These are phyloP conservation scores for Amazona vittata DNA, from an alignment of 2,113 vertebrate species.

Conservation along the genomic window DNA sequence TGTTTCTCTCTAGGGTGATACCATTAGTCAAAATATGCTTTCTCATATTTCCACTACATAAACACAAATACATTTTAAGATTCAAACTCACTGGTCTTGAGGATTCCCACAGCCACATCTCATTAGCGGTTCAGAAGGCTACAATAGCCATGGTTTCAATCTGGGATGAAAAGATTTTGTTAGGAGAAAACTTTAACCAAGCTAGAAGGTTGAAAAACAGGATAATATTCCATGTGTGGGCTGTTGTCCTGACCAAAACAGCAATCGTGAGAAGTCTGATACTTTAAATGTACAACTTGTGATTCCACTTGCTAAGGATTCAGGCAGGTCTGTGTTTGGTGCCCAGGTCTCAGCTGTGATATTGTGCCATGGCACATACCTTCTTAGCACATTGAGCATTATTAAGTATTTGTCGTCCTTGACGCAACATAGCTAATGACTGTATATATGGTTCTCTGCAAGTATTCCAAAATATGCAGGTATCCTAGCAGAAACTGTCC, in stretches of 20 bases:
- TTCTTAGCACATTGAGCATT: too few relatives aligned
- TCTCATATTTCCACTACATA: conserved; percentile 72
- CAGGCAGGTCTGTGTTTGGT: not conserved
- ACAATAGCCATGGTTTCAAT: conserved; percentile 19
- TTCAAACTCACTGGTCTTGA: conserved; percentile 55
- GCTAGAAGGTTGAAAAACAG: not conserved
- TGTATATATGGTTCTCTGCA: not conserved
- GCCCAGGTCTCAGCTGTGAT: not conserved
- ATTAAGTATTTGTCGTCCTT: not conserved
- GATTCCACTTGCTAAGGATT: not conserved
- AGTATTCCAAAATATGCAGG: not conserved
- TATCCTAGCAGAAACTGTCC: not conserved
- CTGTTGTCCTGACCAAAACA: not conserved
- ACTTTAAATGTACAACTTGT: not conserved
- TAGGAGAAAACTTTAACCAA: not conserved
- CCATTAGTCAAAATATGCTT: conserved; percentile 75
- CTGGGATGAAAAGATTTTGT: conserved; percentile 29
- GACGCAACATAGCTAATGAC: not conserved
- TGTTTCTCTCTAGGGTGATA: conserved; percentile 67
- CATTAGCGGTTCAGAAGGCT: conserved; percentile 37
- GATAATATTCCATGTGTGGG: not conserved
- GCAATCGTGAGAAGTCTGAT: not conserved
- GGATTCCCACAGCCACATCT: conserved; percentile 63
- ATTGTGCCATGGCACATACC: not conserved
- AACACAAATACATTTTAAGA: conserved; percentile 67